These are phyloP conservation scores for Apolygus lucorum DNA, from an alignment of 1,140 invertebrate species.

Conservation along the genomic window DNA sequence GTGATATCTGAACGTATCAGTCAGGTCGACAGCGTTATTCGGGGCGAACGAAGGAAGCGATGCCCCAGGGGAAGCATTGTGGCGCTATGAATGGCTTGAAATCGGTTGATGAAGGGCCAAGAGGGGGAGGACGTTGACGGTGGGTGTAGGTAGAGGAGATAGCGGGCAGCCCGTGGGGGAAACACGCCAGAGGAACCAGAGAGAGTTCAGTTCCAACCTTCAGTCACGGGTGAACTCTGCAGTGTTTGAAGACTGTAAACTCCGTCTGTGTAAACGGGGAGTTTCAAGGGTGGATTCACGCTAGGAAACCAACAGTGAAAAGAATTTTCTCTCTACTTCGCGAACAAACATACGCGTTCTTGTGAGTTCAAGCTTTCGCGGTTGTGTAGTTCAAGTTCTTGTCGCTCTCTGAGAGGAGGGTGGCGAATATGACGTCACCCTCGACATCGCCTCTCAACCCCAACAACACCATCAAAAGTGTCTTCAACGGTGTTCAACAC, in stretches of 20 bases:
- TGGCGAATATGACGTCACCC: slow-evolving; percentile 7
- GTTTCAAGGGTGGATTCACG: too few species aligned
- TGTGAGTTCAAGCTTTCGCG: too few species aligned
- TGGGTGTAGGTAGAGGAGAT: not conserved
- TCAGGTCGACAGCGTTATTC: not conserved
- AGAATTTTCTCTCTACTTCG: too few species aligned
- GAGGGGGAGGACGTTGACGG: not conserved
- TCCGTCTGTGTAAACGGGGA: too few species aligned
- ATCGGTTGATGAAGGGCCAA: not conserved
- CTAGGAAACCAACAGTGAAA: too few species aligned
- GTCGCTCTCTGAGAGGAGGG: too few species aligned
- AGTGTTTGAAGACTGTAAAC: too few species aligned
- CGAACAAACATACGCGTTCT: too few species aligned
- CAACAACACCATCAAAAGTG: slow-evolving; percentile 38
- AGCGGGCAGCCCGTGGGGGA: not conserved
- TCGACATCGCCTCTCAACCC: slow-evolving; percentile 30
- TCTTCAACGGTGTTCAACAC: slow-evolving; percentile 39
- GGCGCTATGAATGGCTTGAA: not conserved
- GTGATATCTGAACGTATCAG: not conserved
- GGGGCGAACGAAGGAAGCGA: not conserved
- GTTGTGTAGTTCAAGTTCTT: too few species aligned
- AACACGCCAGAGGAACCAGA: not conserved
- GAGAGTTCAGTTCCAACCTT: not conserved
- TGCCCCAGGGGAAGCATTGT: not conserved
- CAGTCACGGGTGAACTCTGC: too few species aligned